phyloP scores from a whole-genome alignment of 1,140 invertebrate genomes.

The Zaprionus lachaisei region DNA sequence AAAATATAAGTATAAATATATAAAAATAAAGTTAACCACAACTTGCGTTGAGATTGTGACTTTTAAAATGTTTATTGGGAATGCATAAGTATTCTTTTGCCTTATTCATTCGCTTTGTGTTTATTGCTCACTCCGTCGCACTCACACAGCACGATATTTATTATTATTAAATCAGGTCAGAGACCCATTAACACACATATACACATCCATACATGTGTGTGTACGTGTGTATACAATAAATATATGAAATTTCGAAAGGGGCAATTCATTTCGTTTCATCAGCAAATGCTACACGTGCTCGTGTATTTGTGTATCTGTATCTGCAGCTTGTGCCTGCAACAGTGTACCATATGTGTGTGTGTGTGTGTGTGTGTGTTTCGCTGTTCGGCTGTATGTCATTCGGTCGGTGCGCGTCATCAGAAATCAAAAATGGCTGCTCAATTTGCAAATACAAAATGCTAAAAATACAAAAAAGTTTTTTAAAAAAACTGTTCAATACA shows the following conservation, averaged over 20 bases:
- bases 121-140: constrained; percentile 29
- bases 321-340: background rate
- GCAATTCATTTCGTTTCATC: constrained; percentile 27
- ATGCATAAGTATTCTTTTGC: background rate
- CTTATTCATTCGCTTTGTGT: constrained; percentile 19
- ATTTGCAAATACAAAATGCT: constrained; percentile 33
- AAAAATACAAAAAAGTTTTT: constrained; percentile 49
- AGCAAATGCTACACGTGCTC: constrained; percentile 30
- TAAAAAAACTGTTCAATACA: background rate
- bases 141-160: constrained; percentile 62
- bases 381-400: constrained; percentile 35
- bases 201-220: background rate
- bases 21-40: constrained; percentile 20
- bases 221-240: background rate
- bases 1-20: constrained; percentile 3
- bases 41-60: background rate
- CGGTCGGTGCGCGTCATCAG: constrained; percentile 58
- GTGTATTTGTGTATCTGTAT: constrained; percentile 19
- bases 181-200: constrained; percentile 82
- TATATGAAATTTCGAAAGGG: constrained; percentile 24
- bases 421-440: constrained; percentile 75
- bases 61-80: constrained; percentile 10
- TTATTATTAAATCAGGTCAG: constrained; percentile 84
- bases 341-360: constrained; percentile 4
- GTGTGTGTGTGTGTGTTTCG: background rate